These are phyloP conservation scores for Calycopis cecrops DNA, from an alignment of 1,140 invertebrate species.

Conservation along the genomic window DNA sequence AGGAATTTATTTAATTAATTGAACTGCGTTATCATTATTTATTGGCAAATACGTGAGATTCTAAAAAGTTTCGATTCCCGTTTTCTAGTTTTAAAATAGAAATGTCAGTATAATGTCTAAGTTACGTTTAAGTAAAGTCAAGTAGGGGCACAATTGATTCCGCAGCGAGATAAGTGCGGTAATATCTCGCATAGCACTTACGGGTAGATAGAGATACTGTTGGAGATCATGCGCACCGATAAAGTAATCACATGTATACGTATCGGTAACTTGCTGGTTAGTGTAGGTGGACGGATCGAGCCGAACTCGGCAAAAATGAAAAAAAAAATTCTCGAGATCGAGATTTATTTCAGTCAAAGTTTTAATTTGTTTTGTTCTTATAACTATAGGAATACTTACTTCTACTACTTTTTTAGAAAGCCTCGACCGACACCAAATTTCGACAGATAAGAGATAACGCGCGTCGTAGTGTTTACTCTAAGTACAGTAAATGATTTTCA, in stretches of 20 bases:
- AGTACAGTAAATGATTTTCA: no score
- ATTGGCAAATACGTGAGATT: no score
- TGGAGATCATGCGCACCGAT: slow-evolving; percentile 58
- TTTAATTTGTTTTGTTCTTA: neutral
- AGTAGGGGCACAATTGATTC: slow-evolving; percentile 4
- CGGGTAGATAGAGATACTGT: slow-evolving; percentile 37
- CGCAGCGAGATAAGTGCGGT: slow-evolving; percentile 33
- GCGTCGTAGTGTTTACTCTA: no score
- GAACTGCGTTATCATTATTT: no score
- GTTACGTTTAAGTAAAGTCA: slow-evolving; percentile 1
- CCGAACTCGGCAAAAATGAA: slow-evolving; percentile 38
- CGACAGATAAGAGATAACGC: no score
- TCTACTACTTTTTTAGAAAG: no score
- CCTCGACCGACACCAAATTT: no score
- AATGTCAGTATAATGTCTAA: neutral
- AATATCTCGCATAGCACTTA: slow-evolving; percentile 21
- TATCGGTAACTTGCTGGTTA: slow-evolving; percentile 44
- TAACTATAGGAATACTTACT: no score
- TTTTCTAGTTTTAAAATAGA: neutral
- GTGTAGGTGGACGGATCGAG: slow-evolving; percentile 26
- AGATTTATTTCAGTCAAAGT: no score
- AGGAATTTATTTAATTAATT: no score
- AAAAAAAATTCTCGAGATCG: slow-evolving; percentile 22
- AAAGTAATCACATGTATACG: slow-evolving; percentile 46
- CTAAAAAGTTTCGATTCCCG: neutral